phyloP scores from a whole-genome alignment of 1,140 invertebrate genomes.

The Diorhabda carinulata region DNA sequence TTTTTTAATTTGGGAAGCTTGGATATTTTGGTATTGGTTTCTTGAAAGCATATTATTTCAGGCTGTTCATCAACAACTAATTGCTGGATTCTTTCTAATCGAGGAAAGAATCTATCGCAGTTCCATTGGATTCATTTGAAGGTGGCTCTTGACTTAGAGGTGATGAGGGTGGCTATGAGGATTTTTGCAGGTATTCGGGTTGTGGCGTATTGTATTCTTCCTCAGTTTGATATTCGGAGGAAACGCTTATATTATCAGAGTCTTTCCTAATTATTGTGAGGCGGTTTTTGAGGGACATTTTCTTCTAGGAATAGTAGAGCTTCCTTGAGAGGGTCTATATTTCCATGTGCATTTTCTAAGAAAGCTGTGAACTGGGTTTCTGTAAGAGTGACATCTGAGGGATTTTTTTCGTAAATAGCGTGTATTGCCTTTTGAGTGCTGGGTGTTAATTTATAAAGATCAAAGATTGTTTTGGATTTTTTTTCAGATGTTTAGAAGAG shows the following conservation, averaged over 20 bases:
- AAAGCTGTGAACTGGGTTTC: neutral
- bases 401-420: neutral
- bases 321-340: neutral
- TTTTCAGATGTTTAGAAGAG: neutral
- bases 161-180: neutral
- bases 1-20: constrained; percentile 1
- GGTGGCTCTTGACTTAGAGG: neutral
- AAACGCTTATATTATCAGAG: neutral
- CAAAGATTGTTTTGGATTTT: neutral
- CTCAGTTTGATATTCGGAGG: neutral
- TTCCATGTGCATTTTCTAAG: neutral
- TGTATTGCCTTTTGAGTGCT: neutral
- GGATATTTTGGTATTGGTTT: constrained; percentile 10
- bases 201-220: neutral
- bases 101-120: constrained; percentile 4
- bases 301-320: neutral
- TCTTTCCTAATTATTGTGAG: neutral
- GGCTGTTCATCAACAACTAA: neutral
- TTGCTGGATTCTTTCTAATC: constrained; percentile 8
- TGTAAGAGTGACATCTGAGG: neutral
- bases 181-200: neutral
- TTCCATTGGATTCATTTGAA: constrained; percentile 8
- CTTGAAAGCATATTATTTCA: constrained; percentile 8
- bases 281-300: neutral
- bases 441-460: neutral